Base-by-base conservation (phyloP, 2,888 invertebrate species). In the Pollenia amentaria region DNA sequence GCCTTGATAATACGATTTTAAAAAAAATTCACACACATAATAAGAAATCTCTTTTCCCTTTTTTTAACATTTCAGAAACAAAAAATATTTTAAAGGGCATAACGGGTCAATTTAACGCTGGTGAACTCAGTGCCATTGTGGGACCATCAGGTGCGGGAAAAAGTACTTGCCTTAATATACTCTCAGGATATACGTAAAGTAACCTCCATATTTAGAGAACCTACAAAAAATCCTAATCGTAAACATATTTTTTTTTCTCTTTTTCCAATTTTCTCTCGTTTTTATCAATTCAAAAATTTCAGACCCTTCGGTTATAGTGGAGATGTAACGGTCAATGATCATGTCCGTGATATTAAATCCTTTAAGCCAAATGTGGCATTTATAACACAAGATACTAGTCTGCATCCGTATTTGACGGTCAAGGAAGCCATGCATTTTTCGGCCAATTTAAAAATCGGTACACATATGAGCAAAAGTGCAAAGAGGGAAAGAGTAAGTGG, bases 61-160 rank as follows among this genome's bases (percentile, higher is more conserved):
- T 40, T 16, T 29, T 29, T 29, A 29, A 6, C 16, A 64, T 94
- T 94, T 2, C 92, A 96, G 96, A 94, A 89, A 93, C 94, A 85
- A 96, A 95, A 91, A 94, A 94, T 67, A 95, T 96, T 88, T 93
- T 96, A 9, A 93, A 94, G 84, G 94, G 95, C 11, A 92, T 96
- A 1, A 95, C 95, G 88, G 97, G 97, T 0, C 94, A 95, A 86
- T 96, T 97, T 93, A 94, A 94, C 88, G 95, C 96, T 0, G 97
- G 97, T 2, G 96, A 97, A 92, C 93, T 97, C 88, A 96, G 96
- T 9, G 98, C 97, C 75, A 96, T 98, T 90, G 96, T 98, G 95
- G 98, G 98, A 40, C 98, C 97, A 65, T 97, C 97, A 0, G 98
- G 98, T 14, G 97, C 97, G 11, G 97, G 98, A 80, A 98, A 98